phyloP scores from a whole-genome alignment of 2,888 invertebrate genomes.

The Zhuqinia jingwanae region DNA sequence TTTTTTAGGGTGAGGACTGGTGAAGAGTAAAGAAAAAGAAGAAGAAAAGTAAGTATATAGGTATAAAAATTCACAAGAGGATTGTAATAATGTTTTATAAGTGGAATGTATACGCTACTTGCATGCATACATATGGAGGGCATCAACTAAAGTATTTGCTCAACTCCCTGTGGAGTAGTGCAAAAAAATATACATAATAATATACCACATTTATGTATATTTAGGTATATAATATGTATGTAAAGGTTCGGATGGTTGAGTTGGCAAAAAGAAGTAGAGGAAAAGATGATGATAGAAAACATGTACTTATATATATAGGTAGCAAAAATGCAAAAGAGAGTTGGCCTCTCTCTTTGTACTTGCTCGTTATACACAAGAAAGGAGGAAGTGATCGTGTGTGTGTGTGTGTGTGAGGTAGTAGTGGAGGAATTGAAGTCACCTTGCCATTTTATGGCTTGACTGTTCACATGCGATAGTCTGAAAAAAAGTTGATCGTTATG shows the following conservation, averaged over 20 bases:
- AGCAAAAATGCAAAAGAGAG: slow-evolving; percentile 22
- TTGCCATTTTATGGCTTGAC: slow-evolving; percentile 64
- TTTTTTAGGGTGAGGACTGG: slow-evolving; percentile 10
- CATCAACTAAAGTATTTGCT: slow-evolving; percentile 38
- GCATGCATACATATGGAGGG: slow-evolving; percentile 36
- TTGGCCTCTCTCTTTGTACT: not conserved
- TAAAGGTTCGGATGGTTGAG: too few relatives aligned
- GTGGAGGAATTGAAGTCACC: slow-evolving; percentile 53
- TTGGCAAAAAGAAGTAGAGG: slow-evolving; percentile 3
- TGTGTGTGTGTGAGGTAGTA: too few relatives aligned
- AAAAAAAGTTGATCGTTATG: slow-evolving; percentile 66
- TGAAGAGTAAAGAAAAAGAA: slow-evolving; percentile 29
- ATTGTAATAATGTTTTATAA: slow-evolving; percentile 45
- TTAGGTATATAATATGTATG: too few relatives aligned
- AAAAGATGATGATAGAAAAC: not conserved
- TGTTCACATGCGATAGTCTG: slow-evolving; percentile 57
- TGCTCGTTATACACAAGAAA: not conserved
- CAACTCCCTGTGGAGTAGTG: slow-evolving; percentile 30
- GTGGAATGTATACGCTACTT: slow-evolving; percentile 36
- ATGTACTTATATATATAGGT: not conserved
- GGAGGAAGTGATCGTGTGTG: too few relatives aligned
- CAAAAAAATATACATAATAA: slow-evolving; percentile 14
- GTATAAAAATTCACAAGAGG: slow-evolving; percentile 42
- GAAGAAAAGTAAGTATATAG: too few relatives aligned
- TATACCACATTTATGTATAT: too few relatives aligned